Evolutionary conservation across 2,113 vertebrate species (phyloP), one percentile per base, ranked within the genome.

Genomic region (Empidonax alnorum): DNA sequence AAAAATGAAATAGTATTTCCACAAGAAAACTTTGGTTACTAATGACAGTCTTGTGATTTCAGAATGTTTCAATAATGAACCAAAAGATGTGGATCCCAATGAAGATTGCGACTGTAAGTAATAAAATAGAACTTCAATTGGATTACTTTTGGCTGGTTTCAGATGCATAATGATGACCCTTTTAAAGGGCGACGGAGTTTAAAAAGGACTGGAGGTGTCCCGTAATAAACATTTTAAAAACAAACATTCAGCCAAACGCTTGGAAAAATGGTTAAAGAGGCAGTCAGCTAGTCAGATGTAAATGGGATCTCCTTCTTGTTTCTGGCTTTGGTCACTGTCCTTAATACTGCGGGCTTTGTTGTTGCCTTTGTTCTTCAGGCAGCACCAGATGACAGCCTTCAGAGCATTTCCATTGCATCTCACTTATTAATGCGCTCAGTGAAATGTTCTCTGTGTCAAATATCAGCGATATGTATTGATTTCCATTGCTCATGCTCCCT

Each of bases 11-110:
- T n/a, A 71, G 12, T 37, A 35, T 66, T 90, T 61, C 35, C 23
- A 5, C 39, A 33, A 65, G 35, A 52, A 35, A 62, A 6, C 44
- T 73, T 89, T 21, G 14, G 31, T 78, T 92, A 25, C 39, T 94
- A 71, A 77, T 75, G 25, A 17, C 10, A 37, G 6, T 53, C 46
- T 77, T 79, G 33, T 97, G 25, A 71, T 97, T 94, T 97, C 93
- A 99, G 99, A 99, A 81, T 99, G 99, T 93, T 97, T 98, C 87
- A 98, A 97, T 10, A 97, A 98, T 23, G 99, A 99, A 71, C 99
- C 99, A 30, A 98, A 98, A 97, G 99, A 99, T 84, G 95, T 97
- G 24, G 96, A 98, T 81, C 98, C 98, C 21, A 97, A 98, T 44
- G 98, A 98, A 56, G 97, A 98, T 22, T 99, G 99, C 87, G 98